Conservation (phyloP, 2,113 vertebrate species). For the Forbesichthys agassizii region DNA sequence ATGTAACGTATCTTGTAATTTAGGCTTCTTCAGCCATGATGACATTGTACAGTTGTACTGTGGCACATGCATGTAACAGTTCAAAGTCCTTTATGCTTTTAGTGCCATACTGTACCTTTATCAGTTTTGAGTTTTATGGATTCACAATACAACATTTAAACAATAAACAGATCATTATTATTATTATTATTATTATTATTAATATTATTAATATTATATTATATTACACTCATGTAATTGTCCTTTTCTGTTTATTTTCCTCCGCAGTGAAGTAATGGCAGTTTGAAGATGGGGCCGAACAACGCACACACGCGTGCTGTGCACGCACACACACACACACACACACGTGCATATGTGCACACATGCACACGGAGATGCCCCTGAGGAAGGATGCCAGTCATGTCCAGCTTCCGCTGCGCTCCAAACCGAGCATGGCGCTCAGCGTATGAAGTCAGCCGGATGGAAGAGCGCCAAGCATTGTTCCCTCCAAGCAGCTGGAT, state of each 20-base stretch:
- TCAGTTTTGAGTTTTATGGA: background rate
- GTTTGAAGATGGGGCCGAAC: slow-evolving; percentile 11
- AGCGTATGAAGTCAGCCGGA: slow-evolving; percentile 70
- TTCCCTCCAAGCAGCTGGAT: slow-evolving; percentile 70
- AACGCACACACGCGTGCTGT: slow-evolving; percentile 16
- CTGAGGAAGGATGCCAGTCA: slow-evolving; percentile 64
- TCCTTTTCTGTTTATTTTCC: background rate
- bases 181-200: no score
- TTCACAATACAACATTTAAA: no score
- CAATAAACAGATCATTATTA: no score
- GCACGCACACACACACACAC: slow-evolving; percentile 20
- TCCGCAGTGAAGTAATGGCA: slow-evolving; percentile 30
- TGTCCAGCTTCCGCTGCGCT: slow-evolving; percentile 68
- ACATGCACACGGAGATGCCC: slow-evolving; percentile 57
- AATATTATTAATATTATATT: no score
- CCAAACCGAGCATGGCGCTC: slow-evolving; percentile 73
- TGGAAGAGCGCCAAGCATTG: slow-evolving; percentile 74
- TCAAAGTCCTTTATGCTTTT: slow-evolving; percentile 14
- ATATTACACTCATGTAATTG: background rate
- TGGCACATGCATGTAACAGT: slow-evolving; percentile 4
- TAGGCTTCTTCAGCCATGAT: background rate
- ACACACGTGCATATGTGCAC: background rate
- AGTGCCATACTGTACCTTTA: background rate
- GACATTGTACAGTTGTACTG: background rate
- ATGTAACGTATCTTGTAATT: slow-evolving; percentile 28